Conservation (phyloP, 2,888 invertebrate genomes). For the Drosophila meridiana region DNA sequence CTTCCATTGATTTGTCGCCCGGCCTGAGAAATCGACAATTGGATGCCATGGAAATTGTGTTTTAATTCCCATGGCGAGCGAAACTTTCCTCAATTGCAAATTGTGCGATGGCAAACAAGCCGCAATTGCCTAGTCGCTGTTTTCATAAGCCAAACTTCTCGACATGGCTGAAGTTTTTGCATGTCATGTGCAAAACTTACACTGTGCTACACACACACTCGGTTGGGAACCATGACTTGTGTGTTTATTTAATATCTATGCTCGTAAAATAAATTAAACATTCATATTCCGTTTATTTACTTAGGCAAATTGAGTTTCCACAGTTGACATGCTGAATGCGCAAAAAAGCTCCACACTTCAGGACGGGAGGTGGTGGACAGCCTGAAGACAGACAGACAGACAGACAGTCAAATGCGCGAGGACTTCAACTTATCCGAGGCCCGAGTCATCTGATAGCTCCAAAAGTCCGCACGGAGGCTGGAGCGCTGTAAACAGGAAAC, state of each 20-base stretch:
- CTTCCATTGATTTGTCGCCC: conserved; percentile 30
- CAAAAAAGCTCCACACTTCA: conserved; percentile 28
- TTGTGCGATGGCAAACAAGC: conserved; percentile 44
- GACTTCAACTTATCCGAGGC: conserved; percentile 18
- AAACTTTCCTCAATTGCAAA: conserved; percentile 58
- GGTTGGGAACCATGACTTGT: conserved; percentile 38
- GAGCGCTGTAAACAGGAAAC: conserved; percentile 67
- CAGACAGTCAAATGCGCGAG: conserved; percentile 36
- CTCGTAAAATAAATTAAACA: conserved; percentile 77
- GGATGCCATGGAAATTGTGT: conserved; percentile 10
- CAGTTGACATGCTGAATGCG: conserved; percentile 75
- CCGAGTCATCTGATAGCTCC: conserved; percentile 30
- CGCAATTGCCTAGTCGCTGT: conserved; percentile 37
- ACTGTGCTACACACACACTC: conserved; percentile 17
- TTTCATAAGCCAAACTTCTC: conserved; percentile 29
- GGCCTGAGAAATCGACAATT: conserved; percentile 1
- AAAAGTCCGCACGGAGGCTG: conserved; percentile 8
- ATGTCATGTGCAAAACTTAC: conserved; percentile 40
- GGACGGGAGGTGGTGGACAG: not conserved
- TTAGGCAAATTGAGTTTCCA: conserved; percentile 78
- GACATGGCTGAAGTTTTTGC: conserved; percentile 24
- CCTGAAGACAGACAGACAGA: conserved; percentile 13
- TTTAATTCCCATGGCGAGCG: not conserved
- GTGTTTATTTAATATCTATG: conserved; percentile 78
- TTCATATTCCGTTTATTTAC: conserved; percentile 80